Evolutionary conservation across 2,888 invertebrate genomes (phyloP), one percentile per base, ranked within the genome.

Genomic region (Drosophila neutralis): DNA sequence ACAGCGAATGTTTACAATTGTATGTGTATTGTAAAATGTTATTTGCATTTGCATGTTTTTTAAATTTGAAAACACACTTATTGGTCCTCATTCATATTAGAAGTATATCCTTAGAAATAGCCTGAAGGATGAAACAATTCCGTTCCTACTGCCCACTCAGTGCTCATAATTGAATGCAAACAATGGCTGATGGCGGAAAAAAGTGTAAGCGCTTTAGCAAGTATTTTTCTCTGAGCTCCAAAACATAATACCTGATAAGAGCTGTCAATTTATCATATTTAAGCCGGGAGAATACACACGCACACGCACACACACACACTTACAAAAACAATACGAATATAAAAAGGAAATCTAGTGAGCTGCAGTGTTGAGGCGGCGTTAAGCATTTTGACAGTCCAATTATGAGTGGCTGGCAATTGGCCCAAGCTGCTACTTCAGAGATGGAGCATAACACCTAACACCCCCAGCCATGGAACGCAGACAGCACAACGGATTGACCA

Each of bases 221-320:
- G 53, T 60, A 56, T 69, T 53, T 57, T 52, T 29, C 24, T 49
- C 35, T 48, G 36, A 51, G 31, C 69, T 62, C n/a, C 59, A 76
- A 76, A 76, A 69, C 69, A 79, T 81, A 85, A 87, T 84, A 54
- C 79, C 74, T 74, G 87, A 89, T 86, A 89, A 87, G 79, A 81
- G 72, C 89, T 87, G 89, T 87, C 87, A 84, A 89, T 86, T 87
- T 82, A 84, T 81, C 78, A 83, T 69, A 78, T 78, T 72, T 62
- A 75, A 83, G 73, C 58, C 69, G 40, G 29, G 45, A 6, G 33
- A 58, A 51, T 51, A 59, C n/a, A 53, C 35, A 52, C 35, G 15
- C 27, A 40, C 11, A 48, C 27, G 4, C 21, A 21, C 21, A 21
- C 24, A 24, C 4, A 69, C 4, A 48, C 8, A 53, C 6, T 29